Base-by-base conservation (phyloP, 2,113 vertebrate species). In the Grammomys surdaster region DNA sequence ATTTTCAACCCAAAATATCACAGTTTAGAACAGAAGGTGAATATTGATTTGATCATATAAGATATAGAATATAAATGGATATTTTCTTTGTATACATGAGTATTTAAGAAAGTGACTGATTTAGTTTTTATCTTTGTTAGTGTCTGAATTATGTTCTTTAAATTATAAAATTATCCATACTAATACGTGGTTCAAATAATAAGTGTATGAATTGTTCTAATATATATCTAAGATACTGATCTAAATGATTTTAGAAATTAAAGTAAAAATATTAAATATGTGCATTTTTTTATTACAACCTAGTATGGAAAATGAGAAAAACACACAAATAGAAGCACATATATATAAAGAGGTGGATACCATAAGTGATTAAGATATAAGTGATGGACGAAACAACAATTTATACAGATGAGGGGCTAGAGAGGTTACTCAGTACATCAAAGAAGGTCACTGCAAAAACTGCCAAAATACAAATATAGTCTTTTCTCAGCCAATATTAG, bases 1-100 rank as follows among this genome's bases (percentile, higher is more conserved):
- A 87, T 82, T 96, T 95, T 92, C 19, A 88, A 93, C 46, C 24
- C 6, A 72, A 96, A 88, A 77, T 72, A 65, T 6, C 10, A 76
- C 36, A 91, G 56, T 94, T 75, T 96, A 40, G 77, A 75, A 94
- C 0, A 28, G 22, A 86, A 2, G 17, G 4, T 67, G 36, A 84
- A 96, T 91, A 85, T 40, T 36, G 14, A 80, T 67, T 89, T 67
- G 63, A 9, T 58, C 19, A 75, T 54, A 69, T 31, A n/a, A 82
- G 67, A 84, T 51, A 46, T 73, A 3, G n/a, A 85, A 58, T 80
- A 58, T 43, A 58, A 92, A 33, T 94, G 10, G 84, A 54, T 72
- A 77, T 5, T 1, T 3, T 86, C 73, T 93, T 78, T 78, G 3
- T 84, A 36, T 77, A 82, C 12, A 17, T 88, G 58, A 20, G 8